Evolutionary conservation across 2,888 invertebrate genomes (phyloP), one percentile per base, ranked within the genome.

Genomic region (Xylota segnis): DNA sequence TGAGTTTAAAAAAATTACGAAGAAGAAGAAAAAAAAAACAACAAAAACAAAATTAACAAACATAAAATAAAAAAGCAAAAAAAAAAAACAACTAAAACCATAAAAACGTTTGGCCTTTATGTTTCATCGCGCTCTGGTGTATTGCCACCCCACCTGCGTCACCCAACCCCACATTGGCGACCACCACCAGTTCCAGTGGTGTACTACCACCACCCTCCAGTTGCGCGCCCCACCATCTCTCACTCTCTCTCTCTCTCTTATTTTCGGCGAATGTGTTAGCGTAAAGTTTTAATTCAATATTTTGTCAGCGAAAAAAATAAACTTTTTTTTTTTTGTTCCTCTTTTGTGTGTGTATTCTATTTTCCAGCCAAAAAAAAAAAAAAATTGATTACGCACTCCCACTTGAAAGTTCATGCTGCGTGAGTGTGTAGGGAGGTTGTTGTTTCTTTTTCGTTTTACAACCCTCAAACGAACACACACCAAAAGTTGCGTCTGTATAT

Each of bases 251-350:
- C n/a, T n/a, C n/a, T 59, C 50, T 68, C 34, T 34, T n/a, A 14
- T 18, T 7, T n/a, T 34, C n/a, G 29, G 50, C 29, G 63, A n/a
- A 65, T 56, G 61, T 72, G 65, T 32, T 37, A 72, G 45, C 9
- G n/a, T 43, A 72, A 72, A 79, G 47, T 66, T 72, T 72, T 79
- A 79, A 66, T 79, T 79, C 72, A 72, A 79, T 79, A 79, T 79
- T 79, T 72, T 72, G 79, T 72, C 79, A 72, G 79, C 52, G 27
- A 52, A 61, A 54, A 70, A 61, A 70, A 70, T 63, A 63, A 78
- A 56, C 61, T 71, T 61, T 54, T 61, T 29, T 61, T 37, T 45
- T 59, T 52, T 29, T 59, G 4, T 68, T 37, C 34, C 2, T 37
- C 4, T 52, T 68, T 29, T 43, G 12, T 34, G 47, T 18, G 18